Conservation (phyloP, 1,140 invertebrate species). For the Bombus haemorrhoidalis region DNA sequence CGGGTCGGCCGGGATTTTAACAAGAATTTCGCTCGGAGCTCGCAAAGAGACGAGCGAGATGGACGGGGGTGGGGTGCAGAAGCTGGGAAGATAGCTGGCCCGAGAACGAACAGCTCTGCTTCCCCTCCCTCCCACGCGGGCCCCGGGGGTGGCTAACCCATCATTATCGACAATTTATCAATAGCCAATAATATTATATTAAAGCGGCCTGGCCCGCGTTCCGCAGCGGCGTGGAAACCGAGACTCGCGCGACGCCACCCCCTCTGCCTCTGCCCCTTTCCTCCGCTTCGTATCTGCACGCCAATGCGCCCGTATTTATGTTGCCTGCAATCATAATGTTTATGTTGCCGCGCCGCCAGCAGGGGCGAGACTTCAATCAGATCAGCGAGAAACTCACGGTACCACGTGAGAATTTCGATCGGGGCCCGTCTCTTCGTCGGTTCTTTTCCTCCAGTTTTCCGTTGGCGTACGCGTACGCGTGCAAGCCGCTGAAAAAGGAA, state of each 20-base stretch:
- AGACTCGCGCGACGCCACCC: slow-evolving; percentile 51
- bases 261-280: neutral
- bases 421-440: neutral
- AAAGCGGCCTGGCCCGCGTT: slow-evolving; percentile 75
- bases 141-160: slow-evolving; percentile 71
- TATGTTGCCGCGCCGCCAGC: slow-evolving; percentile 63
- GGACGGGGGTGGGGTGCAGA: neutral
- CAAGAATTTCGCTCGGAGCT: slow-evolving; percentile 68
- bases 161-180: slow-evolving; percentile 84
- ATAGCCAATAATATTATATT: slow-evolving; percentile 84
- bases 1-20: slow-evolving; percentile 55
- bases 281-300: neutral
- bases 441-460: neutral
- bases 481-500: neutral
- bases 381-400: slow-evolving; percentile 67
- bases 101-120: slow-evolving; percentile 36
- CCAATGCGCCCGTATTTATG: slow-evolving; percentile 76
- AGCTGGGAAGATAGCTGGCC: slow-evolving; percentile 27
- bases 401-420: slow-evolving; percentile 58
- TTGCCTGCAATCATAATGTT: slow-evolving; percentile 78
- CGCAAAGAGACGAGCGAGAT: slow-evolving; percentile 50
- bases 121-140: slow-evolving; percentile 58
- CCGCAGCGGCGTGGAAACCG: slow-evolving; percentile 69
- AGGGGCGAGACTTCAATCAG: slow-evolving; percentile 70
- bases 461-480: no score